Evolutionary conservation across 2,797 vertebrate species (phyloP).

Genomic region (Acomys russatus): DNA sequence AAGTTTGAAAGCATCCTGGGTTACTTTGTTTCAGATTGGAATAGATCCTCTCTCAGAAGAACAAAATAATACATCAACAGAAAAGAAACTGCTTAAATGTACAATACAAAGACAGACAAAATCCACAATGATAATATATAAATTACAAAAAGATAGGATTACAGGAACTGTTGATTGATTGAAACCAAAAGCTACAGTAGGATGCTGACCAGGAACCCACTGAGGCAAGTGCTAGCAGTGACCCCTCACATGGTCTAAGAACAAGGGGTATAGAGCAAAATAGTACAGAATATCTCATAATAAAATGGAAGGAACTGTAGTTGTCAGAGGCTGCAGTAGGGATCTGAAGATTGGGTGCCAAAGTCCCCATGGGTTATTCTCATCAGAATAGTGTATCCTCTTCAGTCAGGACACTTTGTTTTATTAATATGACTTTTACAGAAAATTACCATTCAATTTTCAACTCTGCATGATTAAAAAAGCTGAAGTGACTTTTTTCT

Average conservation of each 20-base stretch:
- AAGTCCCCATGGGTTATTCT: not conserved
- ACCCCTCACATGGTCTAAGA: not conserved
- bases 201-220: accelerated
- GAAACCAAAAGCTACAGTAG: not conserved
- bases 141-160: not conserved
- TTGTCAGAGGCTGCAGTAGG: not conserved
- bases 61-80: not conserved
- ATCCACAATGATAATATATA: not conserved
- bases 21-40: not conserved
- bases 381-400: not conserved
- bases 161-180: not conserved
- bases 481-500: not conserved
- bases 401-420: not conserved
- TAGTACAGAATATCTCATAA: not conserved
- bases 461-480: not conserved
- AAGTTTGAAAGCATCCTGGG: not conserved
- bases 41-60: not conserved
- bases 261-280: not conserved
- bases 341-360: not conserved
- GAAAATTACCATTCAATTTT: conserved; percentile 58
- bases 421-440: not conserved
- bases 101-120: not conserved
- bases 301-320: not conserved
- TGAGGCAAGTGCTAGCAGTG: not conserved
- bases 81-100: not conserved